Percentiles rank a stretch among this genome's conserved stretches.
These are phyloP conservation scores for Venustaconcha ellipsiformis DNA, from an alignment of 1,140 invertebrate genomes.

Conservation along the genomic window DNA sequence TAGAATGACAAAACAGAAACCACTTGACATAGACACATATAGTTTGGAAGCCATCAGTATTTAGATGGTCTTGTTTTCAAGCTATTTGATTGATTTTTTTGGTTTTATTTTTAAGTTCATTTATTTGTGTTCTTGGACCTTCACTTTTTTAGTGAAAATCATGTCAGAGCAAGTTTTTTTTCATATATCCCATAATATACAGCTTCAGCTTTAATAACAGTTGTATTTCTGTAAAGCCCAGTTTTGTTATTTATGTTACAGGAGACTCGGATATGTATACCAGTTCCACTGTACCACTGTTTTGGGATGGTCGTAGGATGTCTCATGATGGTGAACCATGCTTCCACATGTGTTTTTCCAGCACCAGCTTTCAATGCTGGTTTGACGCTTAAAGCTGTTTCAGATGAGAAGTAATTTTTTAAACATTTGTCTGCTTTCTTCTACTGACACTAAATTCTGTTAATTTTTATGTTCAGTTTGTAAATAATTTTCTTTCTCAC, in stretches of 20 bases:
- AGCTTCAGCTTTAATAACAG: no score
- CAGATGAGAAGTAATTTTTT: conserved; percentile 52
- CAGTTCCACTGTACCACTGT: conserved; percentile 94
- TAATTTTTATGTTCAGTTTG: conserved; percentile 4
- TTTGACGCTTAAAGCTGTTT: conserved; percentile 47
- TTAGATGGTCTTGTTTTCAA: no score
- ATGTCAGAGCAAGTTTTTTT: no score
- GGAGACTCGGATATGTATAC: conserved; percentile 75
- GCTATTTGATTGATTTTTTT: no score
- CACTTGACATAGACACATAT: no score
- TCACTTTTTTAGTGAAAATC: no score
- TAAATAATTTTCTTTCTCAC: background rate
- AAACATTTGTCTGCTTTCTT: background rate
- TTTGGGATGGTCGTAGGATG: conserved; percentile 84
- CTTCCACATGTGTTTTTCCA: conserved; percentile 53
- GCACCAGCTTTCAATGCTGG: conserved; percentile 50
- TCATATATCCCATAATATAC: no score
- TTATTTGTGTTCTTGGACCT: no score
- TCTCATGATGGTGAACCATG: conserved; percentile 75
- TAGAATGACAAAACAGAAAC: no score
- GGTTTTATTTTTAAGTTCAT: no score
- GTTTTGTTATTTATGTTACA: conserved; percentile 15
- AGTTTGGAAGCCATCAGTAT: no score
- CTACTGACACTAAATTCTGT: background rate
- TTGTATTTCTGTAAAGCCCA: no score